Percentiles rank a stretch among this genome's conserved stretches.
These are phyloP conservation scores for Patella pellucida DNA, from an alignment of 2,888 invertebrate species.

Conservation along the genomic window DNA sequence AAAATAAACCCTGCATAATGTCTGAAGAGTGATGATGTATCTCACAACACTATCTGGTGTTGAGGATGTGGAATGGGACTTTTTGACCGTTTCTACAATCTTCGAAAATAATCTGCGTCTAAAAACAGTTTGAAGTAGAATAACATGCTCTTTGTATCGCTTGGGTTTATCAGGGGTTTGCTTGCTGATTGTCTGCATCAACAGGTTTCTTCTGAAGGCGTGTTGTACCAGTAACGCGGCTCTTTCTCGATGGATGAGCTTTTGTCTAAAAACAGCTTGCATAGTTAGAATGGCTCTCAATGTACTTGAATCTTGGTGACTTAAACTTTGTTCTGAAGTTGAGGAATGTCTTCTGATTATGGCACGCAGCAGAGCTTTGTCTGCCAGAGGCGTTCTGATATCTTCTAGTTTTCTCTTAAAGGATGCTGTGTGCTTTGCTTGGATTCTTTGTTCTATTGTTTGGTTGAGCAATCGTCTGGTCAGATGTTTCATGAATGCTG, in stretches of 20 bases:
- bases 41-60: neutral
- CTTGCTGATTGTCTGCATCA: neutral
- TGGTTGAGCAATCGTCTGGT: neutral
- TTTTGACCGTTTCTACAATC: neutral
- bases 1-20: neutral
- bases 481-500: slow-evolving; percentile 8
- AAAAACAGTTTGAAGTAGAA: neutral
- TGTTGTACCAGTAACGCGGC: neutral
- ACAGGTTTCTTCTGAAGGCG: neutral
- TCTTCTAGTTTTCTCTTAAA: no score
- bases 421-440: neutral
- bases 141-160: neutral
- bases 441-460: neutral
- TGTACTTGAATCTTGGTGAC: neutral
- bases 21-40: neutral
- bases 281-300: slow-evolving; percentile 1
- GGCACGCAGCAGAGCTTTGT: neutral
- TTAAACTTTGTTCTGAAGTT: neutral
- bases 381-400: neutral
- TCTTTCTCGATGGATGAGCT: neutral
- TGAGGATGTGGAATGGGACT: neutral
- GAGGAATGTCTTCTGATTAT: slow-evolving; percentile 1
- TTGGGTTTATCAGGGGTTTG: neutral
- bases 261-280: slow-evolving; percentile 2
- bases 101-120: neutral